Evolutionary conservation across 2,888 invertebrate genomes (phyloP), one percentile per base, ranked within the genome.

Genomic region (Ormyrus pomaceus): DNA sequence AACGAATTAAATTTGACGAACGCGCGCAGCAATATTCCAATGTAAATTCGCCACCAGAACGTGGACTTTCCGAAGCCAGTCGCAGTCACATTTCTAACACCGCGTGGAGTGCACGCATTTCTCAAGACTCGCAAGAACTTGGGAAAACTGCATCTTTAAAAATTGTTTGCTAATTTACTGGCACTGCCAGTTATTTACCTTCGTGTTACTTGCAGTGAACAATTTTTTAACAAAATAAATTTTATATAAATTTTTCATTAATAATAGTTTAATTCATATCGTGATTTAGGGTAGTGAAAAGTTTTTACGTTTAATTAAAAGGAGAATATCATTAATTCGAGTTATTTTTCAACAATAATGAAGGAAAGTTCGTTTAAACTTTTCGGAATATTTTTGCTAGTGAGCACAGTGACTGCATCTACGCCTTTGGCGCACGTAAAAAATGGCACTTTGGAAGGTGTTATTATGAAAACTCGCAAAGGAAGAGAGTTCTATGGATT

Each of bases 401-500:
- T 48, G 2, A n/a, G 11, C 34, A n/a, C 45, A n/a, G 53, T 61
- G 5, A 6, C 51, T 3, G 61, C 79, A 1, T 46, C 55, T 0
- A 48, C 65, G 9, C 91, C 91, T 0, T 79, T 85, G 9, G 91
- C 91, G 9, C 86, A 81, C 10, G 91, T 92, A 0, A 89, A 90
- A 69, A 90, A 93, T 73, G 94, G 94, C 0, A 91, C 91, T 61
- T 87, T 94, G 50, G 88, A 91, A 45, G 94, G 94, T 3, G 91
- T 91, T 82, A 92, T 91, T 80, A 90, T 94, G 90, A 91, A 90
- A 81, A 93, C 93, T 0, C 92, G 93, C 81, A 91, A 89, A 48
- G 94, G 94, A 0, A 91, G 92, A 80, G 91, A 92, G 82, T 92
- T 94, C 84, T 90, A 92, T 0, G 94, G 93, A 0, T 95, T 94